phyloP scores from a whole-genome alignment of 2,888 invertebrate species.

The Apodemia hepburni region DNA sequence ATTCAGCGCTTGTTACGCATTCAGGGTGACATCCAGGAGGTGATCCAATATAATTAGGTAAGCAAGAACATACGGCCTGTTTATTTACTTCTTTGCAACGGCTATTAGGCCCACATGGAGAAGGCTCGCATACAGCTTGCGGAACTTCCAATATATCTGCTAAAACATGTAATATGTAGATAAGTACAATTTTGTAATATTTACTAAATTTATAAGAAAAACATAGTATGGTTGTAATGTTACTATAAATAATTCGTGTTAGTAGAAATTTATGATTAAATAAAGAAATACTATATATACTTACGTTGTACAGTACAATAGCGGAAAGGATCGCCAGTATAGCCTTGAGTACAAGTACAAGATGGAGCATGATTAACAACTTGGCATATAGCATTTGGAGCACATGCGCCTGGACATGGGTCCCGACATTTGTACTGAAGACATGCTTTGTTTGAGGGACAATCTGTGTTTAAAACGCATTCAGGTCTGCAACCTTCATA shows the following conservation, averaged over 20 bases:
- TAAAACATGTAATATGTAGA: neutral
- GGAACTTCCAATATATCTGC: conserved; percentile 48
- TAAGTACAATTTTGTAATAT: too few relatives aligned
- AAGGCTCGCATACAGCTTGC: conserved; percentile 82
- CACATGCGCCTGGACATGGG: conserved; percentile 90
- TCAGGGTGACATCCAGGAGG: conserved; percentile 89
- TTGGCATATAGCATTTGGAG: conserved; percentile 86
- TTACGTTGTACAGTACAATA: conserved; percentile 81
- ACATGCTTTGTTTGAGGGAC: conserved; percentile 85
- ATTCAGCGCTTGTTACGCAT: conserved; percentile 88
- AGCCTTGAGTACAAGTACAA: conserved; percentile 84
- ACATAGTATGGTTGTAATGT: too few relatives aligned
- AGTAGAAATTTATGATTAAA: neutral
- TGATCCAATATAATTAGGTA: conserved; percentile 84
- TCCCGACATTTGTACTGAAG: conserved; percentile 86
- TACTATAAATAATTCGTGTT: too few relatives aligned
- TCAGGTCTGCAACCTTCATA: conserved; percentile 89
- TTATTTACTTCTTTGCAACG: conserved; percentile 86
- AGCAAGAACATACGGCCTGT: conserved; percentile 88
- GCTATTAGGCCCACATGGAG: conserved; percentile 89
- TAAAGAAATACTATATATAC: conserved; percentile 35
- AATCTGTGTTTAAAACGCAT: conserved; percentile 86
- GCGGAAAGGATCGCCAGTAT: conserved; percentile 87
- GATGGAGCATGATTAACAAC: conserved; percentile 86
- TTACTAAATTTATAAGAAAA: too few relatives aligned